Base-by-base conservation (phyloP, 2,888 invertebrate genomes). In the Tetropium fuscum region DNA sequence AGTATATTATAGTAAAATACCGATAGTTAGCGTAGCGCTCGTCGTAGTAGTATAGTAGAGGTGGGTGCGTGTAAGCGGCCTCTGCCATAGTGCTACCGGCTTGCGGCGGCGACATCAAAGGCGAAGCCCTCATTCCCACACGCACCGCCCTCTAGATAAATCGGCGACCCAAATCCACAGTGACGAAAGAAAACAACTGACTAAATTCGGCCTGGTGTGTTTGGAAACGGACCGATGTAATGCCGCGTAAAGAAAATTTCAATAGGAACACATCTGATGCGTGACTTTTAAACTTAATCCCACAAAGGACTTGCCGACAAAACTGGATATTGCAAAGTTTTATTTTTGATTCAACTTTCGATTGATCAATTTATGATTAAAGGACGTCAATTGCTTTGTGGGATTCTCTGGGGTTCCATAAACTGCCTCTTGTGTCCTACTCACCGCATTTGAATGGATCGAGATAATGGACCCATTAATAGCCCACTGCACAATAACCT, bases 251-350 rank as follows among this genome's bases (percentile, higher is more conserved):
- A 51, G 49, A 40, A 38, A 51, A 38, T 27, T 51, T 51, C 49
- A 51, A 51, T 51, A 40, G 72, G 64, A 65, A 70, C 64, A 69
- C 66, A 71, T 70, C 70, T 63, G 72, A 72, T 75, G 75, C 77
- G 75, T 77, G 77, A 77, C 77, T 77, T 75, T 75, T 71, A 71
- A 75, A 73, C 74, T 74, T 75, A 77, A 77, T 75, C 74, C 72
- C 68, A 60, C 70, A 72, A 70, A 72, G 49, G 69, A 65, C 63
- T 64, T 51, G 72, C 72, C 71, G 70, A 69, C 72, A 64, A 56
- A 63, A 58, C 61, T 65, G 70, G 69, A 72, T 74, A 73, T 75
- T 73, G 75, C 75, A 58, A 74, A 74, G 72, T 74, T 74, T 74
- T 71, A 70, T 68, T 69, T 71, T 71, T 70, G 67, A 62, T 66